Base-by-base conservation (phyloP, 2,797 vertebrate species). In the Pipistrellus pipistrellus region DNA sequence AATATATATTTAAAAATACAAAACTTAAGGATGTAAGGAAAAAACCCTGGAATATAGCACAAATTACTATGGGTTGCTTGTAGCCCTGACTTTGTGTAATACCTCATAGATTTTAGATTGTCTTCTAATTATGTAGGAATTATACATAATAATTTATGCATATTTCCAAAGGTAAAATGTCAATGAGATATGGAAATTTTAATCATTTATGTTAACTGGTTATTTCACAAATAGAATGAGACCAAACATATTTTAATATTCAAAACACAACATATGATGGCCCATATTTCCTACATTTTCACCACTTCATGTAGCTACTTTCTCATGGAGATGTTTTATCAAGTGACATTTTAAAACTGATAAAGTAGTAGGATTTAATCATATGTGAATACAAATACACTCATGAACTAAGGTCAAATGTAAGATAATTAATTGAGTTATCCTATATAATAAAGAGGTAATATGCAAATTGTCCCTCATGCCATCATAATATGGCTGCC, bases 391-490 rank as follows among this genome's bases (percentile, higher is more conserved):
- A 80, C 20, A 92, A 96, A 93, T 76, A 80, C 75, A 8, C 51
- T 92, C 55, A 84, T 1, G 0, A 94, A 92, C 20, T 92, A 21
- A 93, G 71, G 83, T 96, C 46, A 95, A 93, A 73, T 83, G 17
- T 92, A 92, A 96, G 80, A 91, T 96, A 86, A 95, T 97, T 96
- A 95, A 91, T 92, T 35, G 48, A 91, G 62, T 85, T 59, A 95
- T 62, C 68, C 53, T 55, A 55, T 55, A 55, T 55, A 55, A 55
- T 55, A 55, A 55, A 55, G 20, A 55, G 53, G 21, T 55, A 23
- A 55, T 7, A 55, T 23, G 21, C 53, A 23, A 55, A 23, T 55
- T 55, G 3, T 21, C 53, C 53, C 8, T 55, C 53, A 23, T 8
- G 8, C 53, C 53, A 8, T 55, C 53, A 55, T 8, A 55, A 55